Evolutionary conservation across 2,113 vertebrate species (phyloP).

Genomic region (Hystrix cristata): DNA sequence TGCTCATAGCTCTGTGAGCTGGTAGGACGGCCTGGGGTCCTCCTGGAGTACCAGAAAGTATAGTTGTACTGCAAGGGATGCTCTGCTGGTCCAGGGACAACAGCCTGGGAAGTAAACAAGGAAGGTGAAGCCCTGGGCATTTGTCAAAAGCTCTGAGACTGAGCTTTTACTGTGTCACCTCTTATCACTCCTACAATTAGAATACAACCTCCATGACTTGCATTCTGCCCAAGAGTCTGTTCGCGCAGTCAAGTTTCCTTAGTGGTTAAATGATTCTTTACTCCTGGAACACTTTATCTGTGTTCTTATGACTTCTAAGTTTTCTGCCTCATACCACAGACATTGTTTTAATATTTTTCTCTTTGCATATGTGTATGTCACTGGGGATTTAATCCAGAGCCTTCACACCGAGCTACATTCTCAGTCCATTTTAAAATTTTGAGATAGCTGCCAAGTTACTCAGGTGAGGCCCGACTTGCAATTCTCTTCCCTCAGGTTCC

Average conservation of each 20-base stretch:
- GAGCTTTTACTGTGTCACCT: neutral
- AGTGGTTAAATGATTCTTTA: neutral
- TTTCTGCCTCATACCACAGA: neutral
- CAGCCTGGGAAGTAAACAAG: constrained; percentile 85
- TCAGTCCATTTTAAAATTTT: neutral
- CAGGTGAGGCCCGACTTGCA: neutral
- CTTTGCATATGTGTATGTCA: neutral
- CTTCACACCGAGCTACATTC: neutral
- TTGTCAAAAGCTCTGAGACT: neutral
- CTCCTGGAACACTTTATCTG: neutral
- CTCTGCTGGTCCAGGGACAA: constrained; percentile 91
- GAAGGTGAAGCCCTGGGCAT: neutral
- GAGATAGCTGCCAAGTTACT: neutral
- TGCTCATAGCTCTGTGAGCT: constrained; percentile 93
- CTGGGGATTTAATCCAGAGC: neutral
- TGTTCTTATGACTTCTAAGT: neutral
- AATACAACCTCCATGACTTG: neutral
- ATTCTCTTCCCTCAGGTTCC: neutral
- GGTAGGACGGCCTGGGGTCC: constrained; percentile 91
- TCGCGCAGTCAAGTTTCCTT: neutral
- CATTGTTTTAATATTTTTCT: neutral
- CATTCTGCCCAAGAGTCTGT: neutral
- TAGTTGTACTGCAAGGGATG: constrained; percentile 93
- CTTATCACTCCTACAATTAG: neutral
- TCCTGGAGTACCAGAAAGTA: constrained; percentile 92